Percentiles rank a stretch among this genome's conserved stretches.
Evolutionary conservation across 2,888 invertebrate species (phyloP).

Genomic region (Fissipunctia ypsillon): DNA sequence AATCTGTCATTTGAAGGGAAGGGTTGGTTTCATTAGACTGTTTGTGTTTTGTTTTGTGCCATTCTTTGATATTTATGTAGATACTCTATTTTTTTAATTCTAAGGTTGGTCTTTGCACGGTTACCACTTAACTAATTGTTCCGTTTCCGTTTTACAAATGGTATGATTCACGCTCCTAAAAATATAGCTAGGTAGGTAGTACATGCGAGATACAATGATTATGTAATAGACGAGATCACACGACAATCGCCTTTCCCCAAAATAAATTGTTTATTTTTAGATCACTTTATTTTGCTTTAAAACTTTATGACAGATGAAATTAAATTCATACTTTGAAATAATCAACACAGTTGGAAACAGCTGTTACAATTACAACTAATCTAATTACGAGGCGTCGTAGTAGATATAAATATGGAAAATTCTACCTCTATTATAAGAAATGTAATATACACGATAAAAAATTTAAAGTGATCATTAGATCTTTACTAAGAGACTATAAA

Average conservation of each 20-base stretch:
- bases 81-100: background rate
- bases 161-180: background rate
- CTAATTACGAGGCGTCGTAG: conserved; percentile 8
- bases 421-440: conserved; percentile 32
- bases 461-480: conserved; percentile 38
- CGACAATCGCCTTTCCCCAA: background rate
- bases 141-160: background rate
- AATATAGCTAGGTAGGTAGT: too few relatives aligned
- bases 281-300: background rate
- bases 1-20: conserved; percentile 30
- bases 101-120: background rate
- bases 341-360: background rate
- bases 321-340: background rate
- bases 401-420: conserved; percentile 10
- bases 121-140: background rate
- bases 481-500: conserved; percentile 41
- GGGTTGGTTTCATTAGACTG: conserved; percentile 7
- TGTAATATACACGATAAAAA: conserved; percentile 45
- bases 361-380: conserved; percentile 9
- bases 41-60: conserved; percentile 25
- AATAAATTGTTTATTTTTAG: too few relatives aligned
- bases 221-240: background rate
- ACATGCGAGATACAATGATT: background rate
- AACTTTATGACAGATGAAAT: background rate
- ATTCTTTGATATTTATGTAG: background rate